Percentiles rank a stretch among this genome's conserved stretches.
phyloP scores from a whole-genome alignment of 2,797 vertebrate species.

The Vespertilio murinus region DNA sequence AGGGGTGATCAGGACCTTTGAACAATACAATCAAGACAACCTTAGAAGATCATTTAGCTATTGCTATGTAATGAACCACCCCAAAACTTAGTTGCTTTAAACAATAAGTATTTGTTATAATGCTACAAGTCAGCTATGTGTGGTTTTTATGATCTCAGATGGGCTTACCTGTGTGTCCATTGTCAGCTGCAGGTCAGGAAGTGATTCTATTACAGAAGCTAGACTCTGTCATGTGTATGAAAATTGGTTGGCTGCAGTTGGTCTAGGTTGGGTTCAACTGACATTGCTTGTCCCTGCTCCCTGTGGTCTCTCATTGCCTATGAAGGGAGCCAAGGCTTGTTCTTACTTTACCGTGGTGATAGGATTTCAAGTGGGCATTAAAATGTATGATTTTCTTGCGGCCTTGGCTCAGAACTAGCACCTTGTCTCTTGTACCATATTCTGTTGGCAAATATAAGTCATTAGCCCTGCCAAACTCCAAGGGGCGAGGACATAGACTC shows the following conservation, averaged over 20 bases:
- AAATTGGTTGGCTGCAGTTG: background rate
- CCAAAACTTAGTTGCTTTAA: conserved; percentile 26
- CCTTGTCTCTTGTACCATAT: background rate
- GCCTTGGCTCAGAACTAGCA: background rate
- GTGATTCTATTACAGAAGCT: background rate
- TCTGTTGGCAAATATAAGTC: background rate
- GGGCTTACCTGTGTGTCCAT: background rate
- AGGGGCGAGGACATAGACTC: background rate
- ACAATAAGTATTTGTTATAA: background rate
- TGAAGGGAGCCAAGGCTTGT: background rate
- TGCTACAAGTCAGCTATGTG: background rate
- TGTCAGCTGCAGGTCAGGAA: background rate
- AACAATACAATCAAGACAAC: background rate
- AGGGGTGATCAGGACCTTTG: background rate
- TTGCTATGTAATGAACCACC: background rate
- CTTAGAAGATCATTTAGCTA: background rate
- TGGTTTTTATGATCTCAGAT: background rate
- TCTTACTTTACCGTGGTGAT: background rate
- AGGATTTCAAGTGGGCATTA: background rate
- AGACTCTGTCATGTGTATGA: background rate
- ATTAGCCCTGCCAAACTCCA: background rate
- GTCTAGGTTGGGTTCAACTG: background rate
- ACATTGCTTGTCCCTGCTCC: background rate
- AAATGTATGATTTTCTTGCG: background rate
- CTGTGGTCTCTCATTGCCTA: background rate